These are phyloP conservation scores for Pollenia amentaria DNA, from an alignment of 2,888 invertebrate species.

Conservation along the genomic window DNA sequence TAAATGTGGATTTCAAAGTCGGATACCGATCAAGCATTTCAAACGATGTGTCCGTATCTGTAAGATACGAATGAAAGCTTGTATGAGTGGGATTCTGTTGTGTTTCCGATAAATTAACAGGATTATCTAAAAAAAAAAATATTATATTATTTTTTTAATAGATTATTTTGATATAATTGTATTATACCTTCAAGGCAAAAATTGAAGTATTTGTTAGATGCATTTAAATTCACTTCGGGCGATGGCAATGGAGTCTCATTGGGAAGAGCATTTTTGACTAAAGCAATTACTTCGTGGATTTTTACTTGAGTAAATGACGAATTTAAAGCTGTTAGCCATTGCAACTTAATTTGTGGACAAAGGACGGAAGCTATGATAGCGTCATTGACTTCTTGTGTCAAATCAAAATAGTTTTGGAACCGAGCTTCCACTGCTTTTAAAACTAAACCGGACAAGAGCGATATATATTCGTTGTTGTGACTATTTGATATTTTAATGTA, in stretches of 20 bases:
- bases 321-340: constrained; percentile 23
- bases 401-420: constrained; percentile 5
- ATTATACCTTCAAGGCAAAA: constrained; percentile 33
- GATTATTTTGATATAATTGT: constrained; percentile 8
- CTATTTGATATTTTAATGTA: constrained; percentile 45
- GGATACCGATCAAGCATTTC: no score
- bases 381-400: constrained; percentile 2
- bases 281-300: constrained; percentile 4
- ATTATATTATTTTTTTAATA: constrained; percentile 10
- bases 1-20: no score
- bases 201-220: constrained; percentile 48
- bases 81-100: no score
- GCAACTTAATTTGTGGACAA: constrained; percentile 18
- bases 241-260: constrained; percentile 1
- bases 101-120: constrained; percentile 6
- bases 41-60: no score
- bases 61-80: no score
- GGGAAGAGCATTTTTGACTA: constrained; percentile 7
- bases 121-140: background rate
- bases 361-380: constrained; percentile 23
- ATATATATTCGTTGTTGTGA: constrained; percentile 31
- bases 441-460: constrained; percentile 27
- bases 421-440: constrained; percentile 21
- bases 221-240: constrained; percentile 7
- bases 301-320: constrained; percentile 11